phyloP scores from a whole-genome alignment of 2,888 invertebrate species.

The Aromia moschata region DNA sequence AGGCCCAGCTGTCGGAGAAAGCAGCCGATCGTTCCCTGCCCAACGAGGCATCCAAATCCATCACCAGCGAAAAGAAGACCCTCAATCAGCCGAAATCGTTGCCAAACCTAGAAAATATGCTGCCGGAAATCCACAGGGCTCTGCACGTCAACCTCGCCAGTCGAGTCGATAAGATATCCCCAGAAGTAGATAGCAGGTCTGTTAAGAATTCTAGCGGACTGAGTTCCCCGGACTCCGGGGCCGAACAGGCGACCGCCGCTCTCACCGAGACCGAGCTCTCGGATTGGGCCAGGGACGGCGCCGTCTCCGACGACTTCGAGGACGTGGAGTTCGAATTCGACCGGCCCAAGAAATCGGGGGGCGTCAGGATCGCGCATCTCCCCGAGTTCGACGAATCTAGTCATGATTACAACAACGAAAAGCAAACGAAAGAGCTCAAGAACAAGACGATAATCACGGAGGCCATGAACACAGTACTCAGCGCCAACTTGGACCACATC shows the following conservation, averaged over 20 bases:
- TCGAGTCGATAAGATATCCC: too few relatives aligned
- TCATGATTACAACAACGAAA: constrained; percentile 56
- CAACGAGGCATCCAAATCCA: constrained; percentile 53
- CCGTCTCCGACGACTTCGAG: constrained; percentile 78
- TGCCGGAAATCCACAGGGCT: constrained; percentile 53
- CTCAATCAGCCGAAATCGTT: constrained; percentile 61
- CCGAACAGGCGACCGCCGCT: constrained; percentile 76
- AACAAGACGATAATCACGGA: constrained; percentile 49
- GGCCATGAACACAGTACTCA: constrained; percentile 51
- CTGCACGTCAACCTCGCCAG: constrained; percentile 51
- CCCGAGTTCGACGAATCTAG: constrained; percentile 55
- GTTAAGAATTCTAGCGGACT: constrained; percentile 56
- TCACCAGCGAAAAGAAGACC: constrained; percentile 58
- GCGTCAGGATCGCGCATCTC: constrained; percentile 47
- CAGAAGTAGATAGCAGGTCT: constrained; percentile 44
- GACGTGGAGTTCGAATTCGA: constrained; percentile 69
- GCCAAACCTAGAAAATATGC: constrained; percentile 52
- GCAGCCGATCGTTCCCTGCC: constrained; percentile 32
- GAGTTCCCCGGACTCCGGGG: constrained; percentile 69
- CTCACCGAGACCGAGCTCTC: constrained; percentile 89
- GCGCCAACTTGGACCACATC: constrained; percentile 77
- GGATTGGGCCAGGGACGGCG: constrained; percentile 87
- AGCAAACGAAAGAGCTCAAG: constrained; percentile 39
- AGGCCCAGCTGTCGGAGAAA: constrained; percentile 10
- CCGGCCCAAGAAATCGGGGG: constrained; percentile 14